Evolutionary conservation across 2,113 vertebrate species (phyloP).

Genomic region (Hydrolagus affinis): DNA sequence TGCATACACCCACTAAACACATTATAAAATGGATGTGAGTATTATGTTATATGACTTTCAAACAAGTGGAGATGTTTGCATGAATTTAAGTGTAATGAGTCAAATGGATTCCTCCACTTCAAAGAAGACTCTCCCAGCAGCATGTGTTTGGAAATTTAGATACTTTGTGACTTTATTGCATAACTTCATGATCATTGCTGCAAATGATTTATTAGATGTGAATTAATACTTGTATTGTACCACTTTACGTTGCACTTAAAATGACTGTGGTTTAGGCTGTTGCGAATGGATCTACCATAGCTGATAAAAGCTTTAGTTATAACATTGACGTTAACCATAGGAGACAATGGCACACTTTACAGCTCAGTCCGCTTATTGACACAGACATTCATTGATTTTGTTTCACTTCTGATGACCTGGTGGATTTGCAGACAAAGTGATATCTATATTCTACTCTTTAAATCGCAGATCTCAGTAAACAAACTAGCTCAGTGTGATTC

Average conservation of each 20-base stretch:
- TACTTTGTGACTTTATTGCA: too few relatives aligned
- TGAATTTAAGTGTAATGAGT: too few relatives aligned
- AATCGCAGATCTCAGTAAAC: neutral
- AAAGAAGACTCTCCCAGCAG: too few relatives aligned
- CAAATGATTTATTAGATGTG: neutral
- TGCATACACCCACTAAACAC: too few relatives aligned
- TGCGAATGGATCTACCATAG: neutral
- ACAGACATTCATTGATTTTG: constrained; percentile 11
- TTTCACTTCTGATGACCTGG: neutral
- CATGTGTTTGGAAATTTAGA: neutral
- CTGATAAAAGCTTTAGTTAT: neutral
- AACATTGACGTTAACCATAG: neutral
- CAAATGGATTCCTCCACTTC: too few relatives aligned
- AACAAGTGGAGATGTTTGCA: too few relatives aligned
- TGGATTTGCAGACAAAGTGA: constrained; percentile 6
- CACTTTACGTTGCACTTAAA: neutral
- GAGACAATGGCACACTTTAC: constrained; percentile 12
- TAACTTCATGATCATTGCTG: neutral
- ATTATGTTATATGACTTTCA: too few relatives aligned
- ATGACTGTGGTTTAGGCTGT: neutral
- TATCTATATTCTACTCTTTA: neutral
- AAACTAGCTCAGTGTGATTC: neutral
- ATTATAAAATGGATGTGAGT: too few relatives aligned
- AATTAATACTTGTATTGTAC: neutral
- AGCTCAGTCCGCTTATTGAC: neutral